Conservation (phyloP, 2,888 invertebrate species). For the Hybos culiciformis region DNA sequence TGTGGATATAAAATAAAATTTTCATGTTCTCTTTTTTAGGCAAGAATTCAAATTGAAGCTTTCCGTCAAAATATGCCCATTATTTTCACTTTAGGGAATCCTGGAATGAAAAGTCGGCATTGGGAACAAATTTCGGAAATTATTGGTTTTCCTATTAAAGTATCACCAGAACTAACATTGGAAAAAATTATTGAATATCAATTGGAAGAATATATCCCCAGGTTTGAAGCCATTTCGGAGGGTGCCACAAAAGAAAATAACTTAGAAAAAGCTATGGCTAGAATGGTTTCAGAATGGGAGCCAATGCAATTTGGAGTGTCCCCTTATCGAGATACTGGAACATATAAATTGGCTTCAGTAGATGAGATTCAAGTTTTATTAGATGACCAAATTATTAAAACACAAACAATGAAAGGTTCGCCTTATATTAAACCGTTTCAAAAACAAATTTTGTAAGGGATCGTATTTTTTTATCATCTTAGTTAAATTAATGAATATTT, state of each 20-base stretch:
- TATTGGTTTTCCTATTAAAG: conserved; percentile 81
- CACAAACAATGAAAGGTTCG: conserved; percentile 95
- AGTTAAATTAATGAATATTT: too few species aligned
- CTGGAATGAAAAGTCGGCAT: conserved; percentile 80
- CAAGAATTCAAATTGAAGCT: conserved; percentile 55
- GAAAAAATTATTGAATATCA: conserved; percentile 82
- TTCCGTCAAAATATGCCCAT: conserved; percentile 83
- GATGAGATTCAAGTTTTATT: conserved; percentile 87
- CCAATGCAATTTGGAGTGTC: conserved; percentile 60
- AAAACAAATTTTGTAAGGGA: conserved; percentile 61
- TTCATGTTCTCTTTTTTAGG: too few species aligned
- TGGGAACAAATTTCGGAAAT: conserved; percentile 93
- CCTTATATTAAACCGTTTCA: conserved; percentile 94
- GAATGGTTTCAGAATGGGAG: conserved; percentile 87
- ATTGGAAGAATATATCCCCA: conserved; percentile 71
- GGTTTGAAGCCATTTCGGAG: conserved; percentile 85
- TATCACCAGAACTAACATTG: conserved; percentile 68
- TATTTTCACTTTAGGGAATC: conserved; percentile 87
- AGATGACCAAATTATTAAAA: conserved; percentile 93
- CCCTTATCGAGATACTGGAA: conserved; percentile 67
- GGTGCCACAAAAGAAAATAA: conserved; percentile 93
- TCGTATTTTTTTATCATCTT: too few species aligned
- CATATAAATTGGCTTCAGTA: conserved; percentile 74
- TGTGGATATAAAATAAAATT: too few species aligned
- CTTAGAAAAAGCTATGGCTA: conserved; percentile 72